These are phyloP conservation scores for Dasypus novemcinctus DNA, from an alignment of 2,113 vertebrate species.

Conservation along the genomic window DNA sequence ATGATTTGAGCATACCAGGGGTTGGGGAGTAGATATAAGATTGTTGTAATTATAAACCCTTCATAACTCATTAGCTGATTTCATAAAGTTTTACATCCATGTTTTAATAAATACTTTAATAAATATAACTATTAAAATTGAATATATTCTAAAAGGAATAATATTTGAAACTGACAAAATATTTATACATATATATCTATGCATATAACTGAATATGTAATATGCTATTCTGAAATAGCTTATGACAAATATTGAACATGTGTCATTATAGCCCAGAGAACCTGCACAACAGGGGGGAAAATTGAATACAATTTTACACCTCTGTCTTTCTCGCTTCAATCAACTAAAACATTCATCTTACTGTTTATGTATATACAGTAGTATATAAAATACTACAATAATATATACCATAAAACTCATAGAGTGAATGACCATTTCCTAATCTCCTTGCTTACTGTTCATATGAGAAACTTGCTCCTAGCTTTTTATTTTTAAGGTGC, in stretches of 20 bases:
- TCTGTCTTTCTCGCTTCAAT: not conserved
- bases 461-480: not conserved
- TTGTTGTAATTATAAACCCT: not conserved
- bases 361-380: not conserved
- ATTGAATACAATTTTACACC: not conserved
- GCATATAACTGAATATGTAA: not conserved
- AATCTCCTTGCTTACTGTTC: not conserved
- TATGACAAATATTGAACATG: not conserved
- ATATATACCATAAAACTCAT: not conserved
- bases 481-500: not conserved
- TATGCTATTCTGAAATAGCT: not conserved
- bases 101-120: not conserved
- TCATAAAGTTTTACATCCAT: not conserved
- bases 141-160: not conserved
- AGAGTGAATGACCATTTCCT: not conserved
- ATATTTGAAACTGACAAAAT: not conserved
- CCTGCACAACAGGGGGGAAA: not conserved
- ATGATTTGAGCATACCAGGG: not conserved
- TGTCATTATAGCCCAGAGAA: not conserved
- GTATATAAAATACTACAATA: not conserved
- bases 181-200: not conserved
- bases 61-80: not conserved
- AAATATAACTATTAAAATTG: not conserved
- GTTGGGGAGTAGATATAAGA: not conserved
- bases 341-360: not conserved